phyloP scores from a whole-genome alignment of 37 sponge, comb jelly and placozoan genomes.

The Haliclona indistincta region DNA sequence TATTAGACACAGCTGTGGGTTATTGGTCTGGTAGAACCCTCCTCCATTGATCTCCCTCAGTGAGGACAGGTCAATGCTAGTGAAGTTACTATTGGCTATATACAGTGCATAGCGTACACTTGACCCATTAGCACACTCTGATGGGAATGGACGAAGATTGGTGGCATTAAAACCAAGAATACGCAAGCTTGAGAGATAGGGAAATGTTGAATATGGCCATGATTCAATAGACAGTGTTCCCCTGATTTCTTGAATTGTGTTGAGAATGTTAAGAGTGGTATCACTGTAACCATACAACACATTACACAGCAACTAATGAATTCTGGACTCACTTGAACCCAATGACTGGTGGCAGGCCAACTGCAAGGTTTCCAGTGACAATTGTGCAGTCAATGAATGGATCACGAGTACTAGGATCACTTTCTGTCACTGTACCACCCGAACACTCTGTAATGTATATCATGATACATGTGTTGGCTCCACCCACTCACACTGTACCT shows the following conservation, averaged over 20 bases:
- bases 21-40: slow-evolving; percentile 10
- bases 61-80: slow-evolving; percentile 44
- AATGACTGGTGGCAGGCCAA: neutral
- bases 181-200: slow-evolving; percentile 47
- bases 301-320: neutral
- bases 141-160: neutral
- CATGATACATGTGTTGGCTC: neutral
- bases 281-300: neutral
- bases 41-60: slow-evolving; percentile 24
- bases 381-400: slow-evolving; percentile 33
- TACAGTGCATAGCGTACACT: neutral
- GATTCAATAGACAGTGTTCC: slow-evolving; percentile 31
- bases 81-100: neutral
- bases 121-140: neutral
- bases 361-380: slow-evolving; percentile 2
- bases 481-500: slow-evolving; percentile 13
- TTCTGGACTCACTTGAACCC: neutral
- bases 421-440: neutral
- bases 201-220: slow-evolving; percentile 5
- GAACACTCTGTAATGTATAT: slow-evolving; percentile 31
- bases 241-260: slow-evolving; percentile 49
- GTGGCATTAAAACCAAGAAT: slow-evolving; percentile 25
- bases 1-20: slow-evolving; percentile 42
- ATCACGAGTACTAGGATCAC: neutral
- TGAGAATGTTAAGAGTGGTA: slow-evolving; percentile 9